phyloP scores from a whole-genome alignment of 2,888 invertebrate genomes.

The Lasioglossum calceatum region DNA sequence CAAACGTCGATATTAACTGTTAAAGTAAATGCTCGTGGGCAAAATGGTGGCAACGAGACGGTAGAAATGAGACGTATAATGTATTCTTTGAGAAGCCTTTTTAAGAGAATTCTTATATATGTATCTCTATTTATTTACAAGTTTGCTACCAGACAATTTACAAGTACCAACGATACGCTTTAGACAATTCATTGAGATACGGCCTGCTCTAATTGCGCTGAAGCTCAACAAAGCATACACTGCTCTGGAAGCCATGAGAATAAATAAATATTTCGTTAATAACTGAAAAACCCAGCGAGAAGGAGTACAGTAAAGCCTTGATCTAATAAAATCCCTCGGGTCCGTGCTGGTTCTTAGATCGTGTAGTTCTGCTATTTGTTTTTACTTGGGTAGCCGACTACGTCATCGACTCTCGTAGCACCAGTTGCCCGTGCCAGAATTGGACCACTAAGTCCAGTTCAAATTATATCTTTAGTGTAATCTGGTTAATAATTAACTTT shows the following conservation, averaged over 20 bases:
- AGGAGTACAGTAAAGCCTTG: not conserved
- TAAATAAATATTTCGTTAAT: not conserved
- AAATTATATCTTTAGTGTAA: too few relatives aligned
- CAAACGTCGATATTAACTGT: not conserved
- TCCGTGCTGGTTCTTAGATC: too few relatives aligned
- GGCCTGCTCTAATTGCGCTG: not conserved
- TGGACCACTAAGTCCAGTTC: too few relatives aligned
- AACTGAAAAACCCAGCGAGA: not conserved
- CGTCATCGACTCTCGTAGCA: too few relatives aligned
- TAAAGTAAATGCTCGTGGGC: not conserved
- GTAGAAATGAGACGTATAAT: not conserved
- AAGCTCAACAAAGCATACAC: not conserved
- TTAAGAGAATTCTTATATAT: not conserved
- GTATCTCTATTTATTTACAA: not conserved
- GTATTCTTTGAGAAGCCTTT: not conserved
- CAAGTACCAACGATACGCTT: not conserved
- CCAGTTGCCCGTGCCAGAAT: too few relatives aligned
- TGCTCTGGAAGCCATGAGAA: not conserved
- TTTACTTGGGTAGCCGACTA: too few relatives aligned
- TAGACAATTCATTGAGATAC: not conserved
- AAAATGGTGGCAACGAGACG: not conserved
- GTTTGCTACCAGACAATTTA: not conserved
- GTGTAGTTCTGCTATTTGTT: too few relatives aligned
- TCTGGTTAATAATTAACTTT: too few relatives aligned
- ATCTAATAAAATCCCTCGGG: too few relatives aligned